A percentile compares a stretch with the other conserved stretches of the same genome.
Conservation (phyloP, 2,113 vertebrate species). For the Xiphophorus maculatus region DNA sequence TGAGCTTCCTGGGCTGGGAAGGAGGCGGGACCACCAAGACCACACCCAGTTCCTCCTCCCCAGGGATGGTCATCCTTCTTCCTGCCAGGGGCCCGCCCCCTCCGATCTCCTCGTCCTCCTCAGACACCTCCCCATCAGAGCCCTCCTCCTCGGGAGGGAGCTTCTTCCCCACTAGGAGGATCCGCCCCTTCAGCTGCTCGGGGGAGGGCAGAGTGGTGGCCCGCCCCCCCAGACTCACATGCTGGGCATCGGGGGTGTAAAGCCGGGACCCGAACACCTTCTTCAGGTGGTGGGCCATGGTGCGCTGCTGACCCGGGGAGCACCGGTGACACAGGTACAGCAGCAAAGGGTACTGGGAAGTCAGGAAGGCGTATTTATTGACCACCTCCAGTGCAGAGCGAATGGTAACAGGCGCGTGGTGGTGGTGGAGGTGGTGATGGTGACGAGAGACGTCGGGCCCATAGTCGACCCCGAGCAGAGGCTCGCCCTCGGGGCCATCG, state of each 20-base stretch:
- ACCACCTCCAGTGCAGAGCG: conserved; percentile 91
- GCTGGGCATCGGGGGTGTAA: conserved; percentile 83
- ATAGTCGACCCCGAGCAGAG: conserved; percentile 90
- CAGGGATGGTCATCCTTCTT: conserved; percentile 81
- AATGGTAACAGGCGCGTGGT: conserved; percentile 82
- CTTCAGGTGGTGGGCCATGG: conserved; percentile 89
- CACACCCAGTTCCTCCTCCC: conserved; percentile 81
- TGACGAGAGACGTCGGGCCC: conserved; percentile 74
- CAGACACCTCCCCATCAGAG: conserved; percentile 92
- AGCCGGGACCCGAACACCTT: conserved; percentile 88
- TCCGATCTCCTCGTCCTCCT: conserved; percentile 95
- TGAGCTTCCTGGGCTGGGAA: conserved; percentile 84
- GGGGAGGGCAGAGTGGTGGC: conserved; percentile 87
- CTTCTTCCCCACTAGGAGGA: conserved; percentile 93
- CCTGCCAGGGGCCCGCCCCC: conserved; percentile 82
- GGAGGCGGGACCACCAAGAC: conserved; percentile 82
- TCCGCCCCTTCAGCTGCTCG: conserved; percentile 89
- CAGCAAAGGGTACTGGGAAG: conserved; percentile 92
- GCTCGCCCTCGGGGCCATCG: conserved; percentile 91
- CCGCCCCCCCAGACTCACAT: conserved; percentile 79
- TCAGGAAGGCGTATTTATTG: conserved; percentile 91
- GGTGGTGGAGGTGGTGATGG: conserved; percentile 77
- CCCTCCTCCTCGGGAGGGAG: conserved; percentile 81
- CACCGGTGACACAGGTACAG: conserved; percentile 93
- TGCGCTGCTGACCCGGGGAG: conserved; percentile 88